Base-by-base conservation (phyloP, 30 jellyfish, hydroid and myxozoan species). In the Mastigias papua region DNA sequence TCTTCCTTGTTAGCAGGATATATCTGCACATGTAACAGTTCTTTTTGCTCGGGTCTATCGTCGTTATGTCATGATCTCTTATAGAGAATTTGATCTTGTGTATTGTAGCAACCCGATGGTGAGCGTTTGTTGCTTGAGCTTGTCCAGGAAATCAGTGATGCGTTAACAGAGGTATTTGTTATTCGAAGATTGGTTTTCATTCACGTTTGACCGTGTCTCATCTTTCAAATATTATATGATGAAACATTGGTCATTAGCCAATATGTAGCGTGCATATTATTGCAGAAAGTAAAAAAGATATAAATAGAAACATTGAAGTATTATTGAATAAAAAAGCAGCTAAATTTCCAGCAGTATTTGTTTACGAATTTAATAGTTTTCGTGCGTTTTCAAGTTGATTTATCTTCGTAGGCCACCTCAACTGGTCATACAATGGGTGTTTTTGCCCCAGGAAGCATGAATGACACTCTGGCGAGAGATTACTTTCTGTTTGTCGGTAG, bases 31-130 rank as follows among this genome's bases (percentile, higher is more conserved):
- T n/a, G 70, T 58, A 3, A 11, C 21, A 4, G 27, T n/a, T 7
- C 25, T 9, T 58, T n/a, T 27, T n/a, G 25, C 70, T 58, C 70
- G 11, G 25, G 8, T 16, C 70, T 11, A 4, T n/a, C 8, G 8
- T 58, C 70, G 29, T 11, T 58, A 4, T 58, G 27, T 27, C 29
- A 20, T 27, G 27, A 20, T 58, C 70, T 8, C 21, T 11, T 58
- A 20, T n/a, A n/a, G n/a, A n/a, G n/a, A n/a, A n/a, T n/a, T 17
- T 57, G 8, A 5, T 28, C 51, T 13, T 35, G n/a, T n/a, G n/a
- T 37, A 0, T 85, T 82, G 22, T 46, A 94, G 98, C 98, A 94
- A 94, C 97, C 98, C 2, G 98, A 94, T 19, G 98, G 98, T 17
- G 97, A 94, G 34, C 90, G 86, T 37, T 67, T 89, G 27, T 50